phyloP scores from a whole-genome alignment of 2,797 vertebrate genomes.

The Rhabdomys pumilio region DNA sequence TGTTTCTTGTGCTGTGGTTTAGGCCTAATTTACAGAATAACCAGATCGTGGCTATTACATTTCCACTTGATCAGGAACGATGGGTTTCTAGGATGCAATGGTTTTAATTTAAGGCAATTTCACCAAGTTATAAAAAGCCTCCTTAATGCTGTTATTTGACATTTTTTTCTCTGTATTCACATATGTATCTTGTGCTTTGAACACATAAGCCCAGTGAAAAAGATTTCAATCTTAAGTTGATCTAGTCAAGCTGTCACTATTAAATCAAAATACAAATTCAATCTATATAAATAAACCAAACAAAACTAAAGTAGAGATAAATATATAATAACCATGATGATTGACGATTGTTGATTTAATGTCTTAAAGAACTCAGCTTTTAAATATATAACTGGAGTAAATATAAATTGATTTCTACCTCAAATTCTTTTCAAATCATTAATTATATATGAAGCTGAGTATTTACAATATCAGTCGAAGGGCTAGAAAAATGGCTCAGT shows the following conservation, averaged over 20 bases:
- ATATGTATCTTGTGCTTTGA: not conserved
- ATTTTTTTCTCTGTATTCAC: not conserved
- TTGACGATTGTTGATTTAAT: not conserved
- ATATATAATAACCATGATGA: not conserved
- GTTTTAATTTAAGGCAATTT: constrained; percentile 56
- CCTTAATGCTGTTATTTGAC: not conserved
- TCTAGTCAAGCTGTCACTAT: not conserved
- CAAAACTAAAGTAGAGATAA: constrained; percentile 55
- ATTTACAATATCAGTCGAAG: constrained; percentile 9
- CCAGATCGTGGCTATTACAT: not conserved
- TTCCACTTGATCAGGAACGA: constrained; percentile 12
- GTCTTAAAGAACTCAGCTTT: not conserved
- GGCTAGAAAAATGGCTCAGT: not conserved
- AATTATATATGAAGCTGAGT: constrained; percentile 14
- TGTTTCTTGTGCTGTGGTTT: not conserved
- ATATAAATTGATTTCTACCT: constrained; percentile 19
- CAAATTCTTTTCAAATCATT: not conserved
- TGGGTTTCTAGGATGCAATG: not conserved
- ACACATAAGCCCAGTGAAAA: constrained; percentile 7
- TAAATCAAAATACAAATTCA: constrained; percentile 36
- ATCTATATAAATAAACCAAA: not conserved
- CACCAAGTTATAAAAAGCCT: constrained; percentile 39
- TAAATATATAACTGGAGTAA: not conserved
- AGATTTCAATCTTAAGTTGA: constrained; percentile 21
- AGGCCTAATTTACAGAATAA: not conserved